Evolutionary conservation across 2,113 vertebrate species (phyloP), one percentile per base, ranked within the genome.

Genomic region (Micromys minutus): DNA sequence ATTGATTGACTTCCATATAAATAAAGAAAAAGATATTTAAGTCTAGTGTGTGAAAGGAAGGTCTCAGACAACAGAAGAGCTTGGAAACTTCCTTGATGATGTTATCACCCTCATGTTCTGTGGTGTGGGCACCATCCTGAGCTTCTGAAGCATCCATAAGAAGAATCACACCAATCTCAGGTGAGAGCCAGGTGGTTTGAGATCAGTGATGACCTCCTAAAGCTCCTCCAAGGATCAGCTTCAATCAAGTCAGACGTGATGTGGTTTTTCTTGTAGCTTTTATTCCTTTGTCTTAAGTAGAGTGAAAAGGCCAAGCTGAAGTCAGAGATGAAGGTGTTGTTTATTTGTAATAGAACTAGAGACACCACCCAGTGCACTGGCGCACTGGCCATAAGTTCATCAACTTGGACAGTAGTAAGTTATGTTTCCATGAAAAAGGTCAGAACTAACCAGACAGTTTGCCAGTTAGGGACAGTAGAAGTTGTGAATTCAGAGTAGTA

Each of bases 201-300:
- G 15, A 55, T 4, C 0, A 10, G 1, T 6, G 7, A 24, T 59
- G 36, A 87, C 0, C 19, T 59, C 31, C 63, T 5, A 10, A 29
- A 63, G 12, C 31, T 74, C 72, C 36, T 52, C 34, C 5, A 74
- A 91, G 42, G 1, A 1, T 86, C 57, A 34, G 22, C 0, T 16
- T 45, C 42, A n/a, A 12, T 55, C 21, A 77, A 16, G 12, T 50
- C 29, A 42, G 1, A 59, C 15, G 1, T 39, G 36, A 55, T 0
- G 19, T 22, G 6, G 34, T 7, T 79, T 79, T 55, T 79, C 31
- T 10, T 21, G 16, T 21, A 50, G 1, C 17, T 16, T 12, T 4
- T 21, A 26, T 24, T 52, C 31, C 16, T 81, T 36, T 47, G 21
- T 22, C 7, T 85, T 24, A 0, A 39, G 0, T 26, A 13, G 55